These are phyloP conservation scores for Prinia subflava DNA, from an alignment of 2,113 vertebrate species.

Conservation along the genomic window DNA sequence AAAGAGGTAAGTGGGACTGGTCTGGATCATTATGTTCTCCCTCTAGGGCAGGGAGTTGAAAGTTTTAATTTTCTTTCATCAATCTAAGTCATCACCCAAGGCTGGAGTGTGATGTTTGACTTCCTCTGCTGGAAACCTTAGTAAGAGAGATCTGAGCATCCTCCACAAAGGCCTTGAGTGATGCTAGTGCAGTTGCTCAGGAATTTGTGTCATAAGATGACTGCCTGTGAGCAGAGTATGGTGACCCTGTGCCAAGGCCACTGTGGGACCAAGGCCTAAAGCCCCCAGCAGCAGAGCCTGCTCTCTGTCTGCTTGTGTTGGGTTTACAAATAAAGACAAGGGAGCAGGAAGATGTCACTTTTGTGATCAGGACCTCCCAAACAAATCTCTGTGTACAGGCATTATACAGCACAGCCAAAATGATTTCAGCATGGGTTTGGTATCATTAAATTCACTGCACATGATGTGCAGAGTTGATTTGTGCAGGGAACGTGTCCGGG, in stretches of 20 bases:
- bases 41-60: constrained; percentile 30
- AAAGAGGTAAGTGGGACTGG: constrained; percentile 40
- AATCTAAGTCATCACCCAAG: constrained; percentile 25
- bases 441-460: background rate
- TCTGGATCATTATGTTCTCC: constrained; percentile 47
- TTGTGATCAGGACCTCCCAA: background rate
- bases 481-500: background rate
- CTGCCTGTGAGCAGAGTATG: background rate
- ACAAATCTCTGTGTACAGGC: background rate
- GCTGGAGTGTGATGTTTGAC: background rate
- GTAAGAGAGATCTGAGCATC: background rate
- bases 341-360: background rate
- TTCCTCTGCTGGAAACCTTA: background rate
- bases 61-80: constrained; percentile 60
- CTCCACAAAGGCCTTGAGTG: background rate
- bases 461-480: background rate
- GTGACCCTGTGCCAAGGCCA: accelerated
- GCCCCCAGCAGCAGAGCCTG: background rate
- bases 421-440: background rate
- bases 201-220: accelerated
- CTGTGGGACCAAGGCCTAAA: background rate
- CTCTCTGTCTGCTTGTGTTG: background rate
- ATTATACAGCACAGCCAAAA: background rate
- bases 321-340: background rate
- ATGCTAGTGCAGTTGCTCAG: background rate